A percentile compares a stretch with the other conserved stretches of the same genome.
Conservation (phyloP, 2,113 vertebrate species). For the Vulpes lagopus region DNA sequence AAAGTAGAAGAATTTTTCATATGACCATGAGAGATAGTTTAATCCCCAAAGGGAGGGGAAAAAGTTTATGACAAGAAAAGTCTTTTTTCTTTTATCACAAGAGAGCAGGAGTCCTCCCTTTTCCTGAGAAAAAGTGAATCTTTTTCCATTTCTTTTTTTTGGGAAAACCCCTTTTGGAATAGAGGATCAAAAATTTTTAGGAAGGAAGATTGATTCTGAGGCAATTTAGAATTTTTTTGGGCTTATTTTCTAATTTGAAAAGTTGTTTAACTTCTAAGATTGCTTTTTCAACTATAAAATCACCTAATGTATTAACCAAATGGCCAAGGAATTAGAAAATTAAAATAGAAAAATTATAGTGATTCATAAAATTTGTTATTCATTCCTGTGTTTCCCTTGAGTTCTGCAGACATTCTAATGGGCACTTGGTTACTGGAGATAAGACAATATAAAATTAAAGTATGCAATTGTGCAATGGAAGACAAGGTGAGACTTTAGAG, state of each 20-base stretch:
- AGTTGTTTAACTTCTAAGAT: not conserved
- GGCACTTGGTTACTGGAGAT: not conserved
- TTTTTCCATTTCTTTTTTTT: constrained; percentile 51
- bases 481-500: not conserved
- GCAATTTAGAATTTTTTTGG: constrained; percentile 40
- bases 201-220: constrained; percentile 17
- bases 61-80: constrained; percentile 50
- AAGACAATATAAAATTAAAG: not conserved
- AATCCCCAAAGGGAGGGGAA: constrained; percentile 73
- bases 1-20: constrained; percentile 19
- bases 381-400: not conserved
- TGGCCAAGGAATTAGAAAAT: not conserved
- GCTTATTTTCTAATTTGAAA: not conserved
- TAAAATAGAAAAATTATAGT: not conserved
- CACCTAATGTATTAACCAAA: not conserved
- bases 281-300: not conserved
- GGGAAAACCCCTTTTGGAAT: constrained; percentile 66
- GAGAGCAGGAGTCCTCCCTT: constrained; percentile 66
- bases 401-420: not conserved
- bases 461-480: not conserved
- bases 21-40: constrained; percentile 64
- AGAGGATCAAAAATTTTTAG: constrained; percentile 57
- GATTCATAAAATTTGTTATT: not conserved
- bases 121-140: constrained; percentile 63
- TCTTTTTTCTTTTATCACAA: constrained; percentile 66